Base-by-base conservation (phyloP, 2,888 invertebrate species). In the Drosophila diplacantha region DNA sequence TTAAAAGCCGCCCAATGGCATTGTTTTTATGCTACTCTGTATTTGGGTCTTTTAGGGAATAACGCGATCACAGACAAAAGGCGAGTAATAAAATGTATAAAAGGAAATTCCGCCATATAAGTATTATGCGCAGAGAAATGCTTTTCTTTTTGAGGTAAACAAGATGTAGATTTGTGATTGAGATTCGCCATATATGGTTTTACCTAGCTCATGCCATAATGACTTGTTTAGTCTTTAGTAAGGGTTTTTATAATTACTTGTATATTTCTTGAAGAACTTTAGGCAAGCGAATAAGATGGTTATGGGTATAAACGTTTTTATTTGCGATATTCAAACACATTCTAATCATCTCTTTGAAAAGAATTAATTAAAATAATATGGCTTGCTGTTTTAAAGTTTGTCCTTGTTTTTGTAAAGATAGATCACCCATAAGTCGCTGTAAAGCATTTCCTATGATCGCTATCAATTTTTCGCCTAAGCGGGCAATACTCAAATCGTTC, bases 401-500 rank as follows among this genome's bases (percentile, higher is more conserved):
- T 3, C 0, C 8, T 26, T 26, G 8, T 26, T 26, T 26, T 26
- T 26, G 8, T 26, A 0, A 12, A 20, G 3, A 20, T 38, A 59
- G 59, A 22, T 37, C 14, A 31, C 16, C 14, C 14, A 7, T 8
- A 3, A 37, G 43, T 38, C 24, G 2, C 5, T 6, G 3, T 16
- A 5, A 8, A 14, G 2, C n/a, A 16, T 3, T 2, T 11, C 1
- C 9, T 3, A 1, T 18, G 47, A 41, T 51, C 11, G 3, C 14
- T 26, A 43, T 51, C 31, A 20, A 3, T 51, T 8, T 14, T 9
- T 31, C 24, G 37, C 43, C 50, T 37, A 57, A 44, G 50, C 43
- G 32, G 51, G 22, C 34, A 38, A n/a, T 38, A 66, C 57, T 73
- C 24, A 35, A 68, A 64, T 65, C 47, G 22, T 34, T 59, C 44